Conservation (phyloP, 2,797 vertebrate species). For the Gymnoscopelus braueri region DNA sequence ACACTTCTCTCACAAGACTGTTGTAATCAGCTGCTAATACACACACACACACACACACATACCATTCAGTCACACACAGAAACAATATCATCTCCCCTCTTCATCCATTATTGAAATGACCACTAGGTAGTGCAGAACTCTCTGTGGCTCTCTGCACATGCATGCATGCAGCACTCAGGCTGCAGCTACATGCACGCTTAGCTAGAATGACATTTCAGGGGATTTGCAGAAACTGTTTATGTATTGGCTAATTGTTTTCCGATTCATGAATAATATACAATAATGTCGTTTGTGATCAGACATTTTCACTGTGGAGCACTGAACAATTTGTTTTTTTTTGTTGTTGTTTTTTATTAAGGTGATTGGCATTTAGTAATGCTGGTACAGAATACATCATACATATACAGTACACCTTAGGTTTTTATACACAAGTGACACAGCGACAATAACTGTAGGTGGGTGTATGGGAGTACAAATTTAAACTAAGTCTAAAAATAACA, state of each 20-base stretch:
- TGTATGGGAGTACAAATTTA: too few relatives aligned
- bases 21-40: too few relatives aligned
- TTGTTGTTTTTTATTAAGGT: too few relatives aligned
- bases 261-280: slow-evolving; percentile 30
- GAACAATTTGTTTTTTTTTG: too few relatives aligned
- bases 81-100: slow-evolving; percentile 2
- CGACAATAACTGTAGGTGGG: too few relatives aligned
- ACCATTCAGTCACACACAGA: not conserved
- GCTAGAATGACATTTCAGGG: slow-evolving; percentile 9
- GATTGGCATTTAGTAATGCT: too few relatives aligned
- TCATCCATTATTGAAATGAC: slow-evolving; percentile 61
- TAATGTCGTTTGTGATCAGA: not conserved
- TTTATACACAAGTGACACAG: too few relatives aligned
- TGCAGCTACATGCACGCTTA: slow-evolving; percentile 9
- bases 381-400: too few relatives aligned
- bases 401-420: too few relatives aligned
- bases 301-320: slow-evolving; percentile 3
- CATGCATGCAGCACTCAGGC: slow-evolving; percentile 11
- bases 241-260: slow-evolving; percentile 22
- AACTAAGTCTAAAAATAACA: too few relatives aligned
- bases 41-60: slow-evolving; percentile 22
- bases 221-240: slow-evolving; percentile 14
- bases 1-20: too few relatives aligned
- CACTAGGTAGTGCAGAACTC: slow-evolving; percentile 40
- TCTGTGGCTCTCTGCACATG: slow-evolving; percentile 29